Conservation (phyloP, 1,140 invertebrate genomes). For the Rhyacophila brunnea region DNA sequence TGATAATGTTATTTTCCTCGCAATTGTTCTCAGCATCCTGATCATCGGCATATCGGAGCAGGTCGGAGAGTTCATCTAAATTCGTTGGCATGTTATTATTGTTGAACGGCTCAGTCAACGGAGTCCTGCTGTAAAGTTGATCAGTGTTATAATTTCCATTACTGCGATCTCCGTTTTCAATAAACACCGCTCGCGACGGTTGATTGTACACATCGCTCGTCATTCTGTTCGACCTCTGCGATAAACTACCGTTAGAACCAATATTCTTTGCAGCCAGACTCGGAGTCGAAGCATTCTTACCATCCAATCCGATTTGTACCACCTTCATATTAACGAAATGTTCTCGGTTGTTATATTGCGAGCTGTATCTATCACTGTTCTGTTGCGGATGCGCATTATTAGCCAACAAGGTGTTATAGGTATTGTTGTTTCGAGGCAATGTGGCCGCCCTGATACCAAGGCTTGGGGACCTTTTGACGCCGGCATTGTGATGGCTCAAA, state of each 20-base stretch:
- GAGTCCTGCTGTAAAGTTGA: not conserved
- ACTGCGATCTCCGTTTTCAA: conserved; percentile 11
- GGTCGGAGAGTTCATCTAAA: conserved; percentile 71
- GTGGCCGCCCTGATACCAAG: conserved; percentile 66
- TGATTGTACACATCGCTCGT: conserved; percentile 14
- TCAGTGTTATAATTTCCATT: conserved; percentile 39
- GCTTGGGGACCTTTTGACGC: conserved; percentile 49
- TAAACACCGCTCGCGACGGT: conserved; percentile 12
- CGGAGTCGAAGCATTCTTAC: conserved; percentile 50
- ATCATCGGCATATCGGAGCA: conserved; percentile 66
- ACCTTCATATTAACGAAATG: conserved; percentile 54
- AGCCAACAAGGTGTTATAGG: conserved; percentile 40
- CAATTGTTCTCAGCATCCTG: conserved; percentile 53
- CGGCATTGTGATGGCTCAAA: conserved; percentile 26
- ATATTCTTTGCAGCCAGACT: conserved; percentile 54
- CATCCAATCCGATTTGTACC: conserved; percentile 50
- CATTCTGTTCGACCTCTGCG: conserved; percentile 23
- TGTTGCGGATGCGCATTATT: conserved; percentile 46
- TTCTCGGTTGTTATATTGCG: conserved; percentile 53
- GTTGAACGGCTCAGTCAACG: not conserved
- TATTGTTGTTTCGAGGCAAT: conserved; percentile 63
- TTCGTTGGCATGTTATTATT: conserved; percentile 54
- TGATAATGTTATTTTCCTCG: conserved; percentile 49
- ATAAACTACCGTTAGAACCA: conserved; percentile 26
- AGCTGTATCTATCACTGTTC: conserved; percentile 53